These are phyloP conservation scores for Thalpophila matura DNA, from an alignment of 2,888 invertebrate species.

Conservation along the genomic window DNA sequence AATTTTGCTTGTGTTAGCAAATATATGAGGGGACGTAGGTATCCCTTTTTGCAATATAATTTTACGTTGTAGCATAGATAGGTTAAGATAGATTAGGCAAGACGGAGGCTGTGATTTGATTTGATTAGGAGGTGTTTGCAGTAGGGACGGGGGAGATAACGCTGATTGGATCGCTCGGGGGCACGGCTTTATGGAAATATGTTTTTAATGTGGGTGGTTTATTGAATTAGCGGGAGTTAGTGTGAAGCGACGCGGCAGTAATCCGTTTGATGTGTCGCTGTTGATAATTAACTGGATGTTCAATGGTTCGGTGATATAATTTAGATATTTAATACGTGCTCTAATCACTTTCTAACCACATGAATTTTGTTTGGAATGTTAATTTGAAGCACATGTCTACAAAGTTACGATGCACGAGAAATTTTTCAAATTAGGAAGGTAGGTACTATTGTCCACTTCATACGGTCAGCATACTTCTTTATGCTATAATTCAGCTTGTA, in stretches of 20 bases:
- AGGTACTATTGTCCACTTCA: slow-evolving; percentile 73
- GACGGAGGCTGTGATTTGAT: slow-evolving; percentile 91
- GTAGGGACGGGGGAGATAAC: slow-evolving; percentile 87
- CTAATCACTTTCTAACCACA: slow-evolving; percentile 56
- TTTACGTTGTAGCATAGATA: slow-evolving; percentile 89
- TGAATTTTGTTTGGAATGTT: slow-evolving; percentile 44
- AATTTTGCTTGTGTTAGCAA: slow-evolving; percentile 90
- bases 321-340: slow-evolving; percentile 57
- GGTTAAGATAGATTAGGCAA: slow-evolving; percentile 90
- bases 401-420: not conserved
- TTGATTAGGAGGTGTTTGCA: slow-evolving; percentile 90
- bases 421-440: slow-evolving; percentile 20
- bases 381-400: slow-evolving; percentile 21
- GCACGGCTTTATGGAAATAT: slow-evolving; percentile 87
- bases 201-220: slow-evolving; percentile 90
- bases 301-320: slow-evolving; percentile 72
- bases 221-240: slow-evolving; percentile 87
- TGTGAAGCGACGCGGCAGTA: slow-evolving; percentile 82
- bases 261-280: slow-evolving; percentile 79
- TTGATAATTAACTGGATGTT: slow-evolving; percentile 77
- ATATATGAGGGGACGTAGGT: slow-evolving; percentile 89
- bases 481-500: slow-evolving; percentile 74
- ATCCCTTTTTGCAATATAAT: slow-evolving; percentile 90
- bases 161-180: slow-evolving; percentile 87
- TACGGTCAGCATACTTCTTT: slow-evolving; percentile 76